Evolutionary conservation across 2,797 vertebrate genomes (phyloP), one percentile per base, ranked within the genome.

Genomic region (Trematomus bernacchii): DNA sequence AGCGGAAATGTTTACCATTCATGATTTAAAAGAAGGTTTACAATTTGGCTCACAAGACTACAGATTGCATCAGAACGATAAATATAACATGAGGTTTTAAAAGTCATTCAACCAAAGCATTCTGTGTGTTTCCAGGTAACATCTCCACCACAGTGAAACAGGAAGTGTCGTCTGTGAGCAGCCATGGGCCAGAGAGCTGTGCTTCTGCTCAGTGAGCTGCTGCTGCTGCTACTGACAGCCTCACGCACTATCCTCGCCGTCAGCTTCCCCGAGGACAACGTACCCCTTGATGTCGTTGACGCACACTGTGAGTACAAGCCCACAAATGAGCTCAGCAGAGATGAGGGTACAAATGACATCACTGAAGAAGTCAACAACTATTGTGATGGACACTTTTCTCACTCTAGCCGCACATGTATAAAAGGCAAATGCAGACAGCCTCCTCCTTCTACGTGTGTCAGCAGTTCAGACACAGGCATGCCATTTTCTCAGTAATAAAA

Each of bases 221-320:
- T 97, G 46, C 89, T 93, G 69, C 91, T 94, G 73, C 89, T 95
- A 81, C 93, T 93, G 87, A 87, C 91, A 84, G 89, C 85, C 54
- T 91, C 91, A 48, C 90, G 59, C 85, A 83, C 91, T 77, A 83
- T 96, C 83, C 85, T 86, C 13, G 96, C 97, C 4, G 93, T 96
- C 95, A 99, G 97, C 93, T 99, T 99, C 93, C 98, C 98, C 0
- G 98, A 99, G 85, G 98, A 99, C 18, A 93, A 91, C 43, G 89
- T 95, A 10, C 96, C 98, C 66, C 95, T 98, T 3, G 96, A 97
- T 19, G 79, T 95, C 6, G 96, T 99, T 10, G 97, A 99, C 79
- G 96, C 96, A 81, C 97, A 99, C 92, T 98, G 98, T 99, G 90
- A 99, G 98, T 96, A 66, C 68, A 54, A 23, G 4, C 59, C 16